Evolutionary conservation across 2,888 invertebrate genomes (phyloP), one percentile per base, ranked within the genome.

Genomic region (Drosophila fulvimacula): DNA sequence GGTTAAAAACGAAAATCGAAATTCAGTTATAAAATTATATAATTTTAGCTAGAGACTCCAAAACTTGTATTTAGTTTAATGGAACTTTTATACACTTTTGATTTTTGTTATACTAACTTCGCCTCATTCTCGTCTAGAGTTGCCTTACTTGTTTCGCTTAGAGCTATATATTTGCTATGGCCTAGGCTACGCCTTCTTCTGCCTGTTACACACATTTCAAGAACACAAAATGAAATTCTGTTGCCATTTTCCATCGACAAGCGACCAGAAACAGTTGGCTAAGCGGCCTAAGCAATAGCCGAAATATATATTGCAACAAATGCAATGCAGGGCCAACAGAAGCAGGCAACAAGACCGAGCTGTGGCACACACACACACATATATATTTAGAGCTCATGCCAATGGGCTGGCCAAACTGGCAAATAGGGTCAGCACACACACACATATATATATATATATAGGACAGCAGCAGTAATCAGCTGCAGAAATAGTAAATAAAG

Each of bases 401-500:
- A 13, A 11, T 49, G 49, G 32, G 32, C 32, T 49, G 32, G 17
- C 46, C 46, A 17, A 48, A 48, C 30, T 30, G 48, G 27, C 48
- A 30, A 48, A 48, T 10, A 17, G 48, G 48, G 48, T 48, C 48
- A 48, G 30, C 48, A 48, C 4, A 21, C 21, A 41, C 15, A 53
- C 7, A 49, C 13, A 15, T 21, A 41, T 39, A 63, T 17, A 39
- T 4, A 13, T 1, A 15, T 24, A 44, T 21, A 9, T 19, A 21
- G 32, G 21, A n/a, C 49, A 21, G 19, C 32, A 34, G 34, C 21
- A 34, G 34, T 51, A 17, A 65, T 17, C 38, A 38, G 27, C 21
- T 41, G 52, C 39, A 70, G 70, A 52, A 64, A 55, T 36, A 39
- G 53, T 58, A 70, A 71, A 70, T 63, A 71, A 69, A 70, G 38